phyloP scores from a whole-genome alignment of 2,888 invertebrate genomes.

The Xestia ashworthii region DNA sequence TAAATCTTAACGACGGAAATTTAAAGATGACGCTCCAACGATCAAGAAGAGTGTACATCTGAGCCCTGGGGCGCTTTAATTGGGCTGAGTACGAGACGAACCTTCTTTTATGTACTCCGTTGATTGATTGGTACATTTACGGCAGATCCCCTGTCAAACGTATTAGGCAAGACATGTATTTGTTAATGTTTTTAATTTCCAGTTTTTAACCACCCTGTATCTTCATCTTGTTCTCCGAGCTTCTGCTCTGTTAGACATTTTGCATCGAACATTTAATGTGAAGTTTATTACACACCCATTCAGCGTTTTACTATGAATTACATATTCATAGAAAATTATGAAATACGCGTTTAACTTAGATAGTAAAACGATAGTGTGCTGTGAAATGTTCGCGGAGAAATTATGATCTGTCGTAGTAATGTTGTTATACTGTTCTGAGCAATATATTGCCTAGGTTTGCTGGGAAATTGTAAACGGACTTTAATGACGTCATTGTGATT shows the following conservation, averaged over 20 bases:
- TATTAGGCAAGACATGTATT: conserved; percentile 66
- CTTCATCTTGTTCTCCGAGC: conserved; percentile 49
- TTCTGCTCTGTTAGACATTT: conserved; percentile 46
- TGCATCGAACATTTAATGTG: conserved; percentile 67
- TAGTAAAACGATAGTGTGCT: conserved; percentile 68
- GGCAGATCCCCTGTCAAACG: conserved; percentile 68
- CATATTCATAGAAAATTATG: conserved; percentile 77
- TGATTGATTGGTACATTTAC: conserved; percentile 79
- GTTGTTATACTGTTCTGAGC: conserved; percentile 37
- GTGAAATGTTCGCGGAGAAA: conserved; percentile 65
- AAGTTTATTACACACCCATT: conserved; percentile 71
- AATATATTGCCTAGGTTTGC: conserved; percentile 29
- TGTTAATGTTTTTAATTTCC: conserved; percentile 65
- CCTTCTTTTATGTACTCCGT: conserved; percentile 70
- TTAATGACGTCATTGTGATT: conserved; percentile 46
- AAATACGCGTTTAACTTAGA: conserved; percentile 68
- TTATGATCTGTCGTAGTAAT: conserved; percentile 54
- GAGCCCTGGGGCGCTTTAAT: conserved; percentile 88
- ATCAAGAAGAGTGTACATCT: conserved; percentile 91
- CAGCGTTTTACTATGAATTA: conserved; percentile 73
- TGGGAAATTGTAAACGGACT: conserved; percentile 22
- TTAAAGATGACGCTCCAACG: conserved; percentile 90
- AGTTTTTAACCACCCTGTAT: conserved; percentile 48
- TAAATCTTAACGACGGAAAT: conserved; percentile 91
- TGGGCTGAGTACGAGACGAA: conserved; percentile 84